Evolutionary conservation across 1,140 invertebrate genomes (phyloP).

Genomic region (Patella vulgata): DNA sequence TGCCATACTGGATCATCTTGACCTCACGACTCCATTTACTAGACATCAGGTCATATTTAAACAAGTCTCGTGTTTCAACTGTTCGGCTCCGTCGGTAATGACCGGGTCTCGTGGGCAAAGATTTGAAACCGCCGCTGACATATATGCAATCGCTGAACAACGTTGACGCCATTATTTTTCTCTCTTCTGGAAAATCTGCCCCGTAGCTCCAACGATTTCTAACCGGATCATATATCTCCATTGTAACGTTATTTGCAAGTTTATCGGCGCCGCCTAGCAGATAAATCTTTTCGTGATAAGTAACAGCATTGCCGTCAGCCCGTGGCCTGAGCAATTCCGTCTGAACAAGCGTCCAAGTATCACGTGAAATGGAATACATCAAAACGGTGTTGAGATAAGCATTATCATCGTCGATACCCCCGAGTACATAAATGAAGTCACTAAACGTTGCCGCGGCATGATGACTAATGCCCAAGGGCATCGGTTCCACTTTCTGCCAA

Average conservation of each 20-base stretch:
- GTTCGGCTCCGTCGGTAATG: conserved; percentile 25
- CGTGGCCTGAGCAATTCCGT: conserved; percentile 46
- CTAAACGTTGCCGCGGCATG: conserved; percentile 38
- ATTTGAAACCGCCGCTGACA: conserved; percentile 47
- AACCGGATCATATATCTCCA: conserved; percentile 47
- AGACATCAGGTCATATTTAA: conserved; percentile 39
- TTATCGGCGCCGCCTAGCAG: conserved; percentile 47
- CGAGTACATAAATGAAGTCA: conserved; percentile 49
- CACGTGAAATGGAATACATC: conserved; percentile 35
- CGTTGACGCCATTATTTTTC: conserved; percentile 37
- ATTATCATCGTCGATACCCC: conserved; percentile 44
- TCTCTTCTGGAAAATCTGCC: conserved; percentile 51
- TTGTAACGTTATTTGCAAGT: conserved; percentile 37
- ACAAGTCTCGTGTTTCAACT: conserved; percentile 49
- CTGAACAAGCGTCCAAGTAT: conserved; percentile 45
- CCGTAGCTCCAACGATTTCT: conserved; percentile 48
- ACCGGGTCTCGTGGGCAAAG: conserved; percentile 23
- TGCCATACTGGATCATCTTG: conserved; percentile 45
- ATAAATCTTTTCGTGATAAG: conserved; percentile 44
- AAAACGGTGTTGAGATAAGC: conserved; percentile 44
- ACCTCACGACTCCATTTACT: conserved; percentile 42
- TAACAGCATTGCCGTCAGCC: conserved; percentile 36
- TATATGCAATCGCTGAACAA: conserved; percentile 36
- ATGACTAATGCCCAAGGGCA: conserved; percentile 48
- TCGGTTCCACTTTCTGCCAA: conserved; percentile 41